Percentiles rank a stretch among this genome's conserved stretches.
phyloP scores from a whole-genome alignment of 2,797 vertebrate genomes.

The Xerus rutilus region DNA sequence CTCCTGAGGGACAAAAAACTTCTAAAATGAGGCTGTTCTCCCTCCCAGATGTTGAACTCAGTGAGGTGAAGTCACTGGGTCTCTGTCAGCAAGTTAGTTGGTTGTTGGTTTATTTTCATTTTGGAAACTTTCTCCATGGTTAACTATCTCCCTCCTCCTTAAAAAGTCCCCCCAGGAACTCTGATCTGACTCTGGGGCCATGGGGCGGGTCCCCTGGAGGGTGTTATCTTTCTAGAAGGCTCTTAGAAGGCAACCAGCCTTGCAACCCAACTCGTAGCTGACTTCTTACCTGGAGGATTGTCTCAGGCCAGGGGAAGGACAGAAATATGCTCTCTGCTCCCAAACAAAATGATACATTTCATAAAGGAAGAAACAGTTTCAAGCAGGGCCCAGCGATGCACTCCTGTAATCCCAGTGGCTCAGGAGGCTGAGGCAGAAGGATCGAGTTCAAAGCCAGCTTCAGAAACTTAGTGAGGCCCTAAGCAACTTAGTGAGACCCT shows the following conservation, averaged over 20 bases:
- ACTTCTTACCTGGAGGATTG: constrained; percentile 54
- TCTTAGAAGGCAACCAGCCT: constrained; percentile 51
- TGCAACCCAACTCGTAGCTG: constrained; percentile 51
- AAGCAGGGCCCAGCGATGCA: background rate
- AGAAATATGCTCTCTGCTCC: background rate
- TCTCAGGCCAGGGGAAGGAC: background rate
- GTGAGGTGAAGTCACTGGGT: background rate
- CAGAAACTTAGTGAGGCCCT: too few species aligned
- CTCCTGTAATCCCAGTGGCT: too few species aligned
- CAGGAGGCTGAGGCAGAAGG: too few species aligned
- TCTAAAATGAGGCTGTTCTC: background rate
- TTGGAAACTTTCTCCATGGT: constrained; percentile 45
- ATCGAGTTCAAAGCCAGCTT: too few species aligned
- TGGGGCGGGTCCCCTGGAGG: background rate
- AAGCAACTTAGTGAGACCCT: too few species aligned
- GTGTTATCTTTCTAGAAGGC: constrained; percentile 63
- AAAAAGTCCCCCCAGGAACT: constrained; percentile 36
- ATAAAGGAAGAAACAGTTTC: background rate
- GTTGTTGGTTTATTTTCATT: constrained; percentile 69
- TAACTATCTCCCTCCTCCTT: constrained; percentile 2
- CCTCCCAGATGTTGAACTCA: background rate
- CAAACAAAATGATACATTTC: background rate
- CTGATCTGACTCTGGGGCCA: background rate
- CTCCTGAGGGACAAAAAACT: constrained; percentile 4
- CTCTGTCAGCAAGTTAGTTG: background rate